Base-by-base conservation (phyloP, 1,140 invertebrate species). In the Zophobas morio region DNA sequence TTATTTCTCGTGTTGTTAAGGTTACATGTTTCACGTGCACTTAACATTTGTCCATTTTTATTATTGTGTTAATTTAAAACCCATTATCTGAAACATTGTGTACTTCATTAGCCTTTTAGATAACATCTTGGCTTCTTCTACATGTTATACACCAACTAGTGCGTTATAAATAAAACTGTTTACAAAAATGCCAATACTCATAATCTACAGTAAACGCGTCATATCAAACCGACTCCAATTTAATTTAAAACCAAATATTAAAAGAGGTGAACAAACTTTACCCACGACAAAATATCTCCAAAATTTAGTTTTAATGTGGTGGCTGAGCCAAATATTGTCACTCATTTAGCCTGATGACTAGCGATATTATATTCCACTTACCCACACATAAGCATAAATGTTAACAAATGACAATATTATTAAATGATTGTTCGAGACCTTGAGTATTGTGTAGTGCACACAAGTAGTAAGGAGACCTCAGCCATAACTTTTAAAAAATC, bases 131-230 rank as follows among this genome's bases (percentile, higher is more conserved):
- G 56, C 56, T 6, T 37, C 56, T 60, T 60, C 1, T 60, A 39
- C 42, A 37, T 42, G n/a, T 33, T 20, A 20, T 33, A 1, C 42
- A 46, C 42, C 42, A 66, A 42, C n/a, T 66, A 42, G 60, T 32
- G 32, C 39, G 42, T 66, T 66, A 66, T 66, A 66, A 66, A 66
- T 66, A 66, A 63, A 42, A 39, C 39, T 66, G 54, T 73, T 73
- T 73, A 54, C 49, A 36, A 8, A 42, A 73, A 73, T 54, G 71
- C 39, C 71, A 56, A 73, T 73, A 66, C 39, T 66, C 37, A 73
- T 73, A 73, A 73, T 73, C 71, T 73, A 73, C 71, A 56, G 54
- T 71, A 51, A 72, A 72, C 36, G 37, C 1, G 36, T 51, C 47
- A 2, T 66, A 66, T 66, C 60, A 32, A 66, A 42, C 37, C 42